phyloP scores from a whole-genome alignment of 2,797 vertebrate species.

The Peromyscus nudipes region DNA sequence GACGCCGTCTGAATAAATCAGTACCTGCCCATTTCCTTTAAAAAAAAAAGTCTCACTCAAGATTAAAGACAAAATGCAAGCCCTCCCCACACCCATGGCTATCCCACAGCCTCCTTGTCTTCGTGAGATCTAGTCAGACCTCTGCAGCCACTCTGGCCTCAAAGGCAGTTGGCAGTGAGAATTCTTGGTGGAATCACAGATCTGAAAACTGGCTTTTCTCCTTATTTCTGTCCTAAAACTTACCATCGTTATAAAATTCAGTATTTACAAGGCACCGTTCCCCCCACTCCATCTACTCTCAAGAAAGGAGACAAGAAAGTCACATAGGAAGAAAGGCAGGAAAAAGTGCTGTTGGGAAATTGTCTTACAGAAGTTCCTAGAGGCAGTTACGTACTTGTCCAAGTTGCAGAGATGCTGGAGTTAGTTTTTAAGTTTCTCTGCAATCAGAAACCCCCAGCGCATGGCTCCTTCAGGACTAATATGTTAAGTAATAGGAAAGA shows the following conservation, averaged over 20 bases:
- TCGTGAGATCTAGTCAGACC: not conserved
- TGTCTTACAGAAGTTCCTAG: not conserved
- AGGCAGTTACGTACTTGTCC: not conserved
- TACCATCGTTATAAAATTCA: slow-evolving; percentile 49
- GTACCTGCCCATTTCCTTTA: slow-evolving; percentile 87
- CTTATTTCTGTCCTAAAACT: slow-evolving; percentile 9
- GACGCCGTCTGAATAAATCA: slow-evolving; percentile 87
- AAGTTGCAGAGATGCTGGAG: not conserved
- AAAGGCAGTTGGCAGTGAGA: not conserved
- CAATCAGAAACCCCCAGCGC: not conserved
- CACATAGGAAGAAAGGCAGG: slow-evolving; percentile 2
- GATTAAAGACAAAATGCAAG: slow-evolving; percentile 71
- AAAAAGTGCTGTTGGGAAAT: not conserved
- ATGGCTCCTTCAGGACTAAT: not conserved
- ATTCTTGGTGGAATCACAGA: not conserved
- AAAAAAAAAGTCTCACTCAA: slow-evolving; percentile 59
- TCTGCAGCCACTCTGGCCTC: not conserved
- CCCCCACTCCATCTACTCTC: slow-evolving; percentile 8
- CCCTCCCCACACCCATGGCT: not conserved
- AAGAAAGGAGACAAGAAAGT: not conserved
- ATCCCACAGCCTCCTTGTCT: not conserved
- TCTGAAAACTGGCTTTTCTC: slow-evolving; percentile 30
- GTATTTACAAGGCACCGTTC: not conserved
- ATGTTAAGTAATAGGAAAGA: not conserved
- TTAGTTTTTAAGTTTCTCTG: slow-evolving; percentile 27